Evolutionary conservation across 2,113 vertebrate species (phyloP).

Genomic region (Entelurus aequoreus): DNA sequence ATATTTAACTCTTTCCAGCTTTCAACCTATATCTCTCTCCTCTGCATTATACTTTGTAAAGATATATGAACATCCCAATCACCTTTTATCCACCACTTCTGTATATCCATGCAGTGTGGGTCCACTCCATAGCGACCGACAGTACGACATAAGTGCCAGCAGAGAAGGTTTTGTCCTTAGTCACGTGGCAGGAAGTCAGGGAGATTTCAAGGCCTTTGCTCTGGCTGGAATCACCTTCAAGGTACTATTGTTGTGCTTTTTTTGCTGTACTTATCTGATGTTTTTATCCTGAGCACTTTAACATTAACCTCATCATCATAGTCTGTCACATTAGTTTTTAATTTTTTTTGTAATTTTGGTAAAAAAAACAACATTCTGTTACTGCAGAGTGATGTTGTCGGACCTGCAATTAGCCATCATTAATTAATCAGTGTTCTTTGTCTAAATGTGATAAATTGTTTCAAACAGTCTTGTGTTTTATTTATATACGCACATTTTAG

Average conservation of each 20-base stretch:
- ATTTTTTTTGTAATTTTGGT: not conserved
- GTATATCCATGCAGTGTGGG: constrained; percentile 76
- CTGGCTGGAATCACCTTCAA: constrained; percentile 93
- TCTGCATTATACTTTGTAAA: not conserved
- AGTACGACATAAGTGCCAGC: constrained; percentile 84
- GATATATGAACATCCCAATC: not conserved
- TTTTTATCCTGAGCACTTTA: not conserved
- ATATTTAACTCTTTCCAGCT: too few species aligned
- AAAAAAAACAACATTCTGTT: constrained; percentile 5
- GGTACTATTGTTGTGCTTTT: constrained; percentile 65
- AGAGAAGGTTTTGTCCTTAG: constrained; percentile 94
- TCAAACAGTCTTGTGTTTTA: constrained; percentile 6
- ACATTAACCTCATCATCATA: too few species aligned
- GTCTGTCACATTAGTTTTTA: not conserved
- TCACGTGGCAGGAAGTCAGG: constrained; percentile 80
- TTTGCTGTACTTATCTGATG: not conserved
- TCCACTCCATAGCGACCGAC: constrained; percentile 89
- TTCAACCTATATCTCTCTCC: not conserved
- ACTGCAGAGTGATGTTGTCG: constrained; percentile 23
- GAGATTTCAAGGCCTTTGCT: constrained; percentile 96
- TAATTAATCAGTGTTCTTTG: constrained; percentile 22
- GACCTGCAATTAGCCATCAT: constrained; percentile 27
- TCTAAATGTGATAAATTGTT: constrained; percentile 23
- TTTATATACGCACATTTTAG: not conserved
- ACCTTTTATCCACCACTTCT: not conserved